Conservation (phyloP, 1,140 invertebrate species). For the Coboldia fuscipes region DNA sequence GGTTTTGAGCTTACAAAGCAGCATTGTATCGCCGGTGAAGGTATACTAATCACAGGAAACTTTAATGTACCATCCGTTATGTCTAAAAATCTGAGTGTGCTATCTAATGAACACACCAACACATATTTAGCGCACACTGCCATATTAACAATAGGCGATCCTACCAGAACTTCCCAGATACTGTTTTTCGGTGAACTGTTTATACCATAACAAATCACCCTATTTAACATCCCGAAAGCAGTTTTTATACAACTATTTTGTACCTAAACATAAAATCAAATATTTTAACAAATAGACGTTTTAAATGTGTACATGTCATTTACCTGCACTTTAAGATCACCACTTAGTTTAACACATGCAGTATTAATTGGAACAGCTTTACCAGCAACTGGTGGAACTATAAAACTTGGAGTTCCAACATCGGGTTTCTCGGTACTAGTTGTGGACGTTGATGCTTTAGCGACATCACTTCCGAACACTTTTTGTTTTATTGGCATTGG, state of each 20-base stretch:
- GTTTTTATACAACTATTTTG: slow-evolving; percentile 14
- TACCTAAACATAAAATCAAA: slow-evolving; percentile 11
- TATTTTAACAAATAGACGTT: no score
- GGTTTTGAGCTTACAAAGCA: slow-evolving; percentile 14
- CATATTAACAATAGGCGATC: slow-evolving; percentile 17
- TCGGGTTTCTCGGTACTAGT: background rate
- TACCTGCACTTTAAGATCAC: background rate
- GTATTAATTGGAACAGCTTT: slow-evolving; percentile 6
- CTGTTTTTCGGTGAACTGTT: slow-evolving; percentile 1
- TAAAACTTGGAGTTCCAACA: background rate
- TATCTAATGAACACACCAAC: slow-evolving; percentile 16
- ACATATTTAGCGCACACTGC: slow-evolving; percentile 17
- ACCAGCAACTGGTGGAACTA: slow-evolving; percentile 1
- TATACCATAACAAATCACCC: slow-evolving; percentile 8
- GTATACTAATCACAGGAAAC: slow-evolving; percentile 14
- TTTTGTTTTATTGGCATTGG: background rate
- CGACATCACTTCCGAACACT: background rate
- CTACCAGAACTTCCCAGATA: slow-evolving; percentile 9
- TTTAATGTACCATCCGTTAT: slow-evolving; percentile 13
- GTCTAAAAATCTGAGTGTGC: slow-evolving; percentile 13
- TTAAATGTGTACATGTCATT: background rate
- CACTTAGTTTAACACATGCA: slow-evolving; percentile 1
- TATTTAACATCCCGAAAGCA: slow-evolving; percentile 12
- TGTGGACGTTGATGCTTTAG: background rate
- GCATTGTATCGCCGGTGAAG: slow-evolving; percentile 13